Evolutionary conservation across 2,888 invertebrate species (phyloP).

Genomic region (Pristionchus fissidentatus): DNA sequence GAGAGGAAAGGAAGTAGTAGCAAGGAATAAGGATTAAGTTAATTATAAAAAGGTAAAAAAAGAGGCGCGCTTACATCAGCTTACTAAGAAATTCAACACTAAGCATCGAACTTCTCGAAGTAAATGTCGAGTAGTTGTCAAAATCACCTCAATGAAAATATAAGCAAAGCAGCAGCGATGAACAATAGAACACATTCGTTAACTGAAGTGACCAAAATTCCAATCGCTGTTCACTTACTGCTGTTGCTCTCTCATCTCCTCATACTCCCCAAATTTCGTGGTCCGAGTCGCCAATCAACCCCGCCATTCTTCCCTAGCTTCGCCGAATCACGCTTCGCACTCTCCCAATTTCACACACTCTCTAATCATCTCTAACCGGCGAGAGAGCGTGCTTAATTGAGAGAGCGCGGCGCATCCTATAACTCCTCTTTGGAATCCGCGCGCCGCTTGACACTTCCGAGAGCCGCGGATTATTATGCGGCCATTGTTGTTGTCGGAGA

Average conservation of each 20-base stretch:
- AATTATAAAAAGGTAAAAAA: background rate
- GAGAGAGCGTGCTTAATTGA: background rate
- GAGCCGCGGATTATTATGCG: conserved; percentile 5
- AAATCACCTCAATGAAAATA: too few species aligned
- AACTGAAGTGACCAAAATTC: too few species aligned
- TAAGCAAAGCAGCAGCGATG: too few species aligned
- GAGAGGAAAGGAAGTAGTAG: conserved; percentile 4
- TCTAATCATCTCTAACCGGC: background rate
- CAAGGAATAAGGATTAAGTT: background rate
- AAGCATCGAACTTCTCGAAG: background rate
- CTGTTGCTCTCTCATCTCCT: too few species aligned
- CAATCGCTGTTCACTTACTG: too few species aligned
- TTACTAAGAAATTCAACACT: background rate
- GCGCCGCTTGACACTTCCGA: background rate
- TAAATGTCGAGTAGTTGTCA: background rate
- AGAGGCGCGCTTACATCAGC: background rate
- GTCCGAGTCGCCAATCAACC: background rate
- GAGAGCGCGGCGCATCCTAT: background rate
- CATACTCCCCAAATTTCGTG: background rate
- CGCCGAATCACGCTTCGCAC: too few species aligned
- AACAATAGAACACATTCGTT: too few species aligned
- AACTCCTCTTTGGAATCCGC: too few species aligned
- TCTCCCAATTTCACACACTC: conserved; percentile 11
- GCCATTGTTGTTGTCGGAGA: background rate
- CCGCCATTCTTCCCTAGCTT: background rate